Conservation (phyloP, 2,888 invertebrate genomes). For the Acleris holmiana region DNA sequence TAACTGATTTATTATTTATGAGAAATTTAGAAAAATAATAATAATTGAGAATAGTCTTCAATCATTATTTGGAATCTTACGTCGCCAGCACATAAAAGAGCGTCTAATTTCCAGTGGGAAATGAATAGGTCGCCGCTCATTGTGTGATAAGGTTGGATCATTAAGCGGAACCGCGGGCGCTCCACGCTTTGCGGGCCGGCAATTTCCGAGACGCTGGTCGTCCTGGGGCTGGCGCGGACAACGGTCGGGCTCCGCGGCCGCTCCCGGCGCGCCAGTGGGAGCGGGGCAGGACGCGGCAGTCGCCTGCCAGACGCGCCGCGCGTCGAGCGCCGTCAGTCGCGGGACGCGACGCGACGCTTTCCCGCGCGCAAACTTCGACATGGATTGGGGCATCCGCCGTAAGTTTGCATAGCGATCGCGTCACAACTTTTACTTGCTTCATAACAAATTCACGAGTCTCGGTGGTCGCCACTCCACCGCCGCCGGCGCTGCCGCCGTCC, state of each 20-base stretch:
- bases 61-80: slow-evolving; percentile 12
- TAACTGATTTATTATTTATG: too few species aligned
- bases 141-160: slow-evolving; percentile 54
- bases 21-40: not conserved
- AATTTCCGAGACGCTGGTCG: slow-evolving; percentile 54
- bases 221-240: slow-evolving; percentile 53
- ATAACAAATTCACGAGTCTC: slow-evolving; percentile 35
- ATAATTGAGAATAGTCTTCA: not conserved
- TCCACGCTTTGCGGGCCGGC: slow-evolving; percentile 45
- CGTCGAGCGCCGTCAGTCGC: slow-evolving; percentile 48
- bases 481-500: slow-evolving; percentile 62
- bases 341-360: slow-evolving; percentile 46
- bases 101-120: slow-evolving; percentile 57
- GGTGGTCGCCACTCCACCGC: slow-evolving; percentile 44
- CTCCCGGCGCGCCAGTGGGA: slow-evolving; percentile 63
- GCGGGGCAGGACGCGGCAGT: slow-evolving; percentile 79
- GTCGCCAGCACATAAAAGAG: slow-evolving; percentile 44
- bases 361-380: slow-evolving; percentile 60
- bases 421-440: slow-evolving; percentile 50
- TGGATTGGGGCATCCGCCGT: slow-evolving; percentile 84
- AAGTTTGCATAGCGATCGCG: slow-evolving; percentile 59
- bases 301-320: slow-evolving; percentile 76
- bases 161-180: slow-evolving; percentile 46
- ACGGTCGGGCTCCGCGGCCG: slow-evolving; percentile 52
- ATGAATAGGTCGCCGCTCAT: slow-evolving; percentile 52